phyloP scores from a whole-genome alignment of 1,140 invertebrate genomes.

The Octopus sinensis region DNA sequence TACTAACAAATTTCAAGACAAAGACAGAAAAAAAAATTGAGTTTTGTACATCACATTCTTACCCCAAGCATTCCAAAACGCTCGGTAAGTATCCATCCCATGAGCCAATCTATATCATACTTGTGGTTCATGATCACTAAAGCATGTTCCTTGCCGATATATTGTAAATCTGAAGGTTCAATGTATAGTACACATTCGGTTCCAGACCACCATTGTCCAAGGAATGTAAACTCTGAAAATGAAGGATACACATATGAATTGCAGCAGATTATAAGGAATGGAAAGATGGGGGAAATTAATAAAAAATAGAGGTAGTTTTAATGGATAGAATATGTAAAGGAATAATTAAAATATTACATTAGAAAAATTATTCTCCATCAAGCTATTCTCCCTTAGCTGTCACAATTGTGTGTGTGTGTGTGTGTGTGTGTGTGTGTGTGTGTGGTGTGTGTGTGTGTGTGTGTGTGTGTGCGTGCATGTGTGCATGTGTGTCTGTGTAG shows the following conservation, averaged over 20 bases:
- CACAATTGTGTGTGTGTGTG: not conserved
- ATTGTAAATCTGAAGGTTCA: constrained; percentile 73
- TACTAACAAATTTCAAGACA: too few species aligned
- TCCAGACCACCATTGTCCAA: constrained; percentile 89
- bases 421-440: not conserved
- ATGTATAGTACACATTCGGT: constrained; percentile 74
- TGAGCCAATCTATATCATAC: constrained; percentile 87
- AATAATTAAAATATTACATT: too few species aligned
- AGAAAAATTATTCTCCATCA: not conserved
- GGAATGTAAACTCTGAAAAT: constrained; percentile 80
- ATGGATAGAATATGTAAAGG: too few species aligned
- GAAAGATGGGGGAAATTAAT: not conserved
- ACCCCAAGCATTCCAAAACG: constrained; percentile 52
- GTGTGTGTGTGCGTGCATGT: not conserved
- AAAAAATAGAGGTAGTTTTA: too few species aligned
- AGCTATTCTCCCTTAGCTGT: not conserved
- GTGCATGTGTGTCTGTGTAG: too few species aligned
- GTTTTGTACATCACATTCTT: constrained; percentile 19
- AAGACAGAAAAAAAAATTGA: too few species aligned
- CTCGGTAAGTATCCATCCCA: constrained; percentile 55
- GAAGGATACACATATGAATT: not conserved
- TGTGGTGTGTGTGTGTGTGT: too few species aligned
- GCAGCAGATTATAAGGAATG: not conserved
- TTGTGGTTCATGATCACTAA: constrained; percentile 91
- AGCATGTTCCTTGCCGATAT: constrained; percentile 83